Percentiles rank a stretch among this genome's conserved stretches.
Conservation (phyloP, 2,888 invertebrate genomes). For the Brassicogethes aeneus region DNA sequence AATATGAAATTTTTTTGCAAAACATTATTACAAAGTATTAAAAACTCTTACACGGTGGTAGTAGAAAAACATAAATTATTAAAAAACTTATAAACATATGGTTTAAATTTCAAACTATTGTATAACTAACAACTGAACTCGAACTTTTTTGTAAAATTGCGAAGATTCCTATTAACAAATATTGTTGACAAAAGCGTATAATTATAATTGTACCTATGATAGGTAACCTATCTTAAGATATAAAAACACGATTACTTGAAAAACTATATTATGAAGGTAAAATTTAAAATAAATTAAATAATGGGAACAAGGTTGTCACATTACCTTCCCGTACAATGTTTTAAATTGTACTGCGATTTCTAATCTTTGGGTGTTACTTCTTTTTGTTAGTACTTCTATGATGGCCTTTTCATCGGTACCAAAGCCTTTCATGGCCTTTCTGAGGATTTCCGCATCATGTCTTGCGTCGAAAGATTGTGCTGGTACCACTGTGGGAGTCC, state of each 20-base stretch:
- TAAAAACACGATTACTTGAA: not conserved
- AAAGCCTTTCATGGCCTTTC: slow-evolving; percentile 89
- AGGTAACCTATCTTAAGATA: too few species aligned
- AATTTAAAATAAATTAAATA: too few species aligned
- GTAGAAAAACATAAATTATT: slow-evolving; percentile 5
- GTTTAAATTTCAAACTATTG: slow-evolving; percentile 4
- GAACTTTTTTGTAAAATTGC: too few species aligned
- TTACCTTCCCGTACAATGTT: slow-evolving; percentile 80
- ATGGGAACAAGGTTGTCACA: too few species aligned
- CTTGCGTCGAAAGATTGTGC: slow-evolving; percentile 71
- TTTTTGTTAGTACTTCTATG: slow-evolving; percentile 71
- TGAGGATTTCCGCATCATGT: slow-evolving; percentile 67
- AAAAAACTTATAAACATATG: not conserved
- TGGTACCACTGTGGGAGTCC: slow-evolving; percentile 66
- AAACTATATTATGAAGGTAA: not conserved
- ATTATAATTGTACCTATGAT: too few species aligned
- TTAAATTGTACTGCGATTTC: slow-evolving; percentile 77
- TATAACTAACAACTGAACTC: too few species aligned
- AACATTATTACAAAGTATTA: too few species aligned
- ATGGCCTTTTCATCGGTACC: slow-evolving; percentile 88
- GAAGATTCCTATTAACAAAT: too few species aligned
- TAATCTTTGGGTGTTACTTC: slow-evolving; percentile 79
- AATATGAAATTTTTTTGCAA: too few species aligned
- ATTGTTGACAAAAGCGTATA: too few species aligned
- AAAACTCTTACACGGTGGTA: too few species aligned